Percentiles rank a stretch among this genome's conserved stretches.
Evolutionary conservation across 1,140 invertebrate genomes (phyloP).

Genomic region (Pogonomyrmex barbatus): DNA sequence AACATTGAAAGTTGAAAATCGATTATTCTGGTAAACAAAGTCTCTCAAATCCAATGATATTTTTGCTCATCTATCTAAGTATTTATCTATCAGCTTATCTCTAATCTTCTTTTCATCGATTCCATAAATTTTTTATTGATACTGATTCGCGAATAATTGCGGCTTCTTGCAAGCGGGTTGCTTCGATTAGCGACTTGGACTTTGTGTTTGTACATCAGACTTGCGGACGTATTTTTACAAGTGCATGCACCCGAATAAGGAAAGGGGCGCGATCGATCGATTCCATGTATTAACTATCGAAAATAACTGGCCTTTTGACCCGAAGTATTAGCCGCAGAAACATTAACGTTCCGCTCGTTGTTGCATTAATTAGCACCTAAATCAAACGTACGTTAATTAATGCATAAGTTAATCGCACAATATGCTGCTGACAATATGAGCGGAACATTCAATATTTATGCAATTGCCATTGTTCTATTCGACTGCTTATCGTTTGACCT

Average conservation of each 20-base stretch:
- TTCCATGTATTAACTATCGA: slow-evolving; percentile 12
- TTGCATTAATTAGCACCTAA: slow-evolving; percentile 40
- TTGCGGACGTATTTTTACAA: slow-evolving; percentile 25
- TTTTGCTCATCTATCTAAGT: background rate
- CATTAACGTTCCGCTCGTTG: slow-evolving; percentile 5
- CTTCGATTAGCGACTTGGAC: slow-evolving; percentile 4
- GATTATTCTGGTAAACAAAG: background rate
- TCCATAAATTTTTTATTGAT: background rate
- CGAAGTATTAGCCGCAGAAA: slow-evolving; percentile 39
- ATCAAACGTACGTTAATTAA: slow-evolving; percentile 53
- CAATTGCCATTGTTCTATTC: slow-evolving; percentile 7
- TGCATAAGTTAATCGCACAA: slow-evolving; percentile 54
- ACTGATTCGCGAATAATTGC: slow-evolving; percentile 24
- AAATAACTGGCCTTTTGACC: slow-evolving; percentile 55
- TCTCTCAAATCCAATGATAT: background rate
- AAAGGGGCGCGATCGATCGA: slow-evolving; percentile 39
- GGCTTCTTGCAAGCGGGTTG: background rate
- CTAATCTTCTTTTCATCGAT: background rate
- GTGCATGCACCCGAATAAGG: slow-evolving; percentile 16
- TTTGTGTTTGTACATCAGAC: background rate
- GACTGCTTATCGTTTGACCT: background rate
- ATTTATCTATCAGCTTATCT: background rate
- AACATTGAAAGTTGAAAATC: background rate
- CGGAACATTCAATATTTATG: slow-evolving; percentile 36
- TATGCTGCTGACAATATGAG: slow-evolving; percentile 20